Evolutionary conservation across 2,888 invertebrate species (phyloP).

Genomic region (Sycophila texana): DNA sequence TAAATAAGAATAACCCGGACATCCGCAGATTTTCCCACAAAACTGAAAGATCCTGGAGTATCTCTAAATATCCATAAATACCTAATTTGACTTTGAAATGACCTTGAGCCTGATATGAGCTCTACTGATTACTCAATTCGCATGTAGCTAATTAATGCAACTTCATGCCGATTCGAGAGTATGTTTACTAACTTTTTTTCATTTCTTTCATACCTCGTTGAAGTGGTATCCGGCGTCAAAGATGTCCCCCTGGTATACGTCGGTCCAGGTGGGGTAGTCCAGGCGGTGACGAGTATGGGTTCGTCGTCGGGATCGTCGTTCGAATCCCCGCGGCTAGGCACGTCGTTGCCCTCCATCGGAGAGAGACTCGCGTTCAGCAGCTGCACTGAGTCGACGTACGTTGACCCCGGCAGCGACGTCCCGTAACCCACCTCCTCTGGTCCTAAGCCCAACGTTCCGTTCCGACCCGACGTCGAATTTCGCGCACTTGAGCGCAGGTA

Average conservation of each 20-base stretch:
- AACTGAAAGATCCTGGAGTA: too few species aligned
- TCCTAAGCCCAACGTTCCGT: slow-evolving; percentile 23
- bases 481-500: slow-evolving; percentile 69
- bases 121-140: too few species aligned
- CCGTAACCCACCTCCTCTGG: slow-evolving; percentile 56
- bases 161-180: too few species aligned
- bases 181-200: too few species aligned
- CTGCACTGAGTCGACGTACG: slow-evolving; percentile 55
- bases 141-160: too few species aligned
- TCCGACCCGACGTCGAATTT: slow-evolving; percentile 54
- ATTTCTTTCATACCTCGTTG: slow-evolving; percentile 9
- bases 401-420: slow-evolving; percentile 51
- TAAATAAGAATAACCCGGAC: too few species aligned
- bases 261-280: slow-evolving; percentile 12
- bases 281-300: slow-evolving; percentile 34
- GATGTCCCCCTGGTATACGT: slow-evolving; percentile 12
- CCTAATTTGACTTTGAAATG: too few species aligned
- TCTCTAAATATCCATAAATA: too few species aligned
- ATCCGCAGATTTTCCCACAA: too few species aligned
- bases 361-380: slow-evolving; percentile 52
- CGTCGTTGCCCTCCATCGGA: slow-evolving; percentile 41
- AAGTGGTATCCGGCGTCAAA: slow-evolving; percentile 42
- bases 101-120: too few species aligned
- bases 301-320: slow-evolving; percentile 34
- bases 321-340: slow-evolving; percentile 29